A percentile compares a stretch with the other conserved stretches of the same genome.
phyloP scores from a whole-genome alignment of 2,113 vertebrate species.

The Orycteropus afer region DNA sequence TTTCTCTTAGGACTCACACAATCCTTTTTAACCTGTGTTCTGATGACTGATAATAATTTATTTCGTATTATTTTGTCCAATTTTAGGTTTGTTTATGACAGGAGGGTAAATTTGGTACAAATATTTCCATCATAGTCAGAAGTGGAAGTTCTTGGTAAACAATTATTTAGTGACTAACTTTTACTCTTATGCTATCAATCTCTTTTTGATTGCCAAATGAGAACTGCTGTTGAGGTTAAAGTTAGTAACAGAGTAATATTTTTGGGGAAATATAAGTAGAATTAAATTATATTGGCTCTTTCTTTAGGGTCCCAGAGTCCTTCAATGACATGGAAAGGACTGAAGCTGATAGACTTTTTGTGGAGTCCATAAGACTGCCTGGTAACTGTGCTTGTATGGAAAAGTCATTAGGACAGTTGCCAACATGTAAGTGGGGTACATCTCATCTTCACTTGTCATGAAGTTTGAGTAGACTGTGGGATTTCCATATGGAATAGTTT shows the following conservation, averaged over 20 bases:
- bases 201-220: neutral
- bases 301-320: neutral
- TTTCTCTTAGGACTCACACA: neutral
- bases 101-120: neutral
- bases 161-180: neutral
- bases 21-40: neutral
- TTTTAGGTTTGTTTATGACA: neutral
- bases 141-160: neutral
- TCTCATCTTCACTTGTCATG: neutral
- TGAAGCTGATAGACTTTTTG: neutral
- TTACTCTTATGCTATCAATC: neutral
- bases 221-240: neutral
- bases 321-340: neutral
- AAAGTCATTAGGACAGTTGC: neutral
- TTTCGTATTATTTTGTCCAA: neutral
- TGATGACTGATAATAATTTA: neutral
- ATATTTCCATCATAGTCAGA: neutral
- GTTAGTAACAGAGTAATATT: neutral
- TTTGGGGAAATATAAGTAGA: neutral
- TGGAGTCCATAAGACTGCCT: neutral
- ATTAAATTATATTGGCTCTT: neutral
- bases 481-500: neutral
- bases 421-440: neutral
- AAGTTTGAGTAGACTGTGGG: neutral
- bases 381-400: neutral